These are phyloP conservation scores for Eumeta japonica DNA, from an alignment of 1,140 invertebrate genomes.

Conservation along the genomic window DNA sequence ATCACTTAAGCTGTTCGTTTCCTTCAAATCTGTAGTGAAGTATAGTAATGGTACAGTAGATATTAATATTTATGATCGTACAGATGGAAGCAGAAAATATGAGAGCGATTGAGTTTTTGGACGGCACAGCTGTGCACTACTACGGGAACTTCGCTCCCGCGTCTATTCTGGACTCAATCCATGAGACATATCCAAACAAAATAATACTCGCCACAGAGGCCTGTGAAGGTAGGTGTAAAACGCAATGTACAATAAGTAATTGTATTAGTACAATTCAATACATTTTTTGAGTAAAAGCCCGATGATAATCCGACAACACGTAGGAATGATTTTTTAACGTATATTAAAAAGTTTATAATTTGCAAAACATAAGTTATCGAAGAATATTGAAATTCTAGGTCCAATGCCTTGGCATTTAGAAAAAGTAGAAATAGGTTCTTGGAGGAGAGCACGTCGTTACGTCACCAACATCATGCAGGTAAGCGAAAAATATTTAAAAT, in stretches of 20 bases:
- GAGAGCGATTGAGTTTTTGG: slow-evolving; percentile 61
- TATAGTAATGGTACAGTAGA: too few relatives aligned
- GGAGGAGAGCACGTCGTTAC: slow-evolving; percentile 33
- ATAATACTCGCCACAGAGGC: slow-evolving; percentile 73
- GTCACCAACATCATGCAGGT: slow-evolving; percentile 32
- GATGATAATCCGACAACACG: too few relatives aligned
- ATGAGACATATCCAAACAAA: slow-evolving; percentile 60
- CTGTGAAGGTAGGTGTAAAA: slow-evolving; percentile 55
- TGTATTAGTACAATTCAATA: too few relatives aligned
- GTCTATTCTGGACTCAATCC: slow-evolving; percentile 51
- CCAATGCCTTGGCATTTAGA: slow-evolving; percentile 37
- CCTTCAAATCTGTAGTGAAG: not conserved
- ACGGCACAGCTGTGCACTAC: slow-evolving; percentile 73
- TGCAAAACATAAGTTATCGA: too few relatives aligned
- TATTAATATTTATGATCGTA: too few relatives aligned
- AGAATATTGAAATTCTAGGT: slow-evolving; percentile 22
- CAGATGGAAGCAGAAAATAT: slow-evolving; percentile 39
- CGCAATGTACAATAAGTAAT: not conserved
- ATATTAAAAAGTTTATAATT: too few relatives aligned
- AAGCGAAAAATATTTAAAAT: slow-evolving; percentile 7
- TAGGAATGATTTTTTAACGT: too few relatives aligned
- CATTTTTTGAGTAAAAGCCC: too few relatives aligned
- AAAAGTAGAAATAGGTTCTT: slow-evolving; percentile 36
- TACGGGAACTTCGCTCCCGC: slow-evolving; percentile 61
- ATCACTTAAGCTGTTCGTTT: too few relatives aligned